Conservation (phyloP, 2,113 vertebrate species). For the Callipepla californica region DNA sequence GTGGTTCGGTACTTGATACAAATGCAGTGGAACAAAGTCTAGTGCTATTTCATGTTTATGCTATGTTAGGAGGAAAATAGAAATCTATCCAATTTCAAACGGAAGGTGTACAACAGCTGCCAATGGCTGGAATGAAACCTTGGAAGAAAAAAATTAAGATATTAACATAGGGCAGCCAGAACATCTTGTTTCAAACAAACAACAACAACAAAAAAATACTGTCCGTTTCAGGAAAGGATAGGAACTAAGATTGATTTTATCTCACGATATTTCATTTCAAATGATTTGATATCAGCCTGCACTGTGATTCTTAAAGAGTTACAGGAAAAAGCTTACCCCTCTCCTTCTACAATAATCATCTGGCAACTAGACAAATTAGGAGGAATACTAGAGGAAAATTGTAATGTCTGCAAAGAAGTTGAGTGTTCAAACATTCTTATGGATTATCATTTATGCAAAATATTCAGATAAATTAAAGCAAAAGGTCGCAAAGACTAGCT, state of each 20-base stretch:
- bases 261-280: background rate
- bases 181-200: background rate
- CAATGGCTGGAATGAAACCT: conserved; percentile 2
- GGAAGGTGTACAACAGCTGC: conserved; percentile 6
- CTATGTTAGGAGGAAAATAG: background rate
- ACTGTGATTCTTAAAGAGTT: background rate
- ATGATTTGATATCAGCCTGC: background rate
- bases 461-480: background rate
- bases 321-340: background rate
- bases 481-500: background rate
- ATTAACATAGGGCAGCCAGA: background rate
- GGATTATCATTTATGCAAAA: background rate
- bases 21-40: background rate
- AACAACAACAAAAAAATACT: background rate
- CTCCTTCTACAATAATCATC: background rate
- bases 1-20: background rate
- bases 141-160: background rate
- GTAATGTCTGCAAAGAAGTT: background rate
- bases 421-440: background rate
- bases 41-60: background rate
- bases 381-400: background rate
- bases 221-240: background rate
- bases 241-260: background rate
- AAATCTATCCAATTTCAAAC: conserved; percentile 16
- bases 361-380: background rate